A percentile compares a stretch with the other conserved stretches of the same genome.
Conservation (phyloP, 2,113 vertebrate genomes). For the Gorsachius goisagi region DNA sequence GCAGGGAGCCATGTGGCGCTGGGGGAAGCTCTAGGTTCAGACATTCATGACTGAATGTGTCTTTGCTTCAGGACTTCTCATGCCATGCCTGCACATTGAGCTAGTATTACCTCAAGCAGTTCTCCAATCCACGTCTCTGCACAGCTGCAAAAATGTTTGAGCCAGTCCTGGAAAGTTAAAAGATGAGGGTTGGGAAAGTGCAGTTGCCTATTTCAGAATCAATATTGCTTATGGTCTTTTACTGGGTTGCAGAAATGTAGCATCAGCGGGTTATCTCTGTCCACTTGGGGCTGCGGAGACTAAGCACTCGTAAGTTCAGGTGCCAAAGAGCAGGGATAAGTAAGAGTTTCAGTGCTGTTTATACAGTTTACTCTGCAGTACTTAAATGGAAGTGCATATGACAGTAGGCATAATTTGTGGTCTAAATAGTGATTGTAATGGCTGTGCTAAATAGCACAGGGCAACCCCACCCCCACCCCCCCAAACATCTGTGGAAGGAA, state of each 20-base stretch:
- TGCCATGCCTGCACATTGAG: background rate
- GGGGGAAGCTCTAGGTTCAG: background rate
- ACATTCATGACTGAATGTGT: background rate
- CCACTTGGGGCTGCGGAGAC: background rate
- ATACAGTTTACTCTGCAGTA: background rate
- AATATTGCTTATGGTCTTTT: background rate
- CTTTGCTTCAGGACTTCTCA: background rate
- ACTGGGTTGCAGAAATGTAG: background rate
- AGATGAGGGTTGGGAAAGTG: background rate
- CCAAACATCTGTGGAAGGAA: constrained; percentile 34
- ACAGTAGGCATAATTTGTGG: constrained; percentile 8
- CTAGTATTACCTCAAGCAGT: background rate
- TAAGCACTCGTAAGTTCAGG: background rate
- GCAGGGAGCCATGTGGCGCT: accelerated
- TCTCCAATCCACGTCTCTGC: background rate
- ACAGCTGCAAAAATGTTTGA: background rate
- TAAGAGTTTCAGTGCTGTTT: background rate
- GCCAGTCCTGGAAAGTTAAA: background rate
- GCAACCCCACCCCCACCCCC: accelerated
- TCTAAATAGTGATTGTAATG: background rate
- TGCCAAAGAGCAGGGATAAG: background rate
- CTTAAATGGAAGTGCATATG: background rate
- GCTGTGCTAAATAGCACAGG: background rate
- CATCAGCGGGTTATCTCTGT: background rate
- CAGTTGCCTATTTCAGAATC: background rate